These are phyloP conservation scores for Gadus chalcogrammus DNA, from an alignment of 2,113 vertebrate genomes.

Conservation along the genomic window DNA sequence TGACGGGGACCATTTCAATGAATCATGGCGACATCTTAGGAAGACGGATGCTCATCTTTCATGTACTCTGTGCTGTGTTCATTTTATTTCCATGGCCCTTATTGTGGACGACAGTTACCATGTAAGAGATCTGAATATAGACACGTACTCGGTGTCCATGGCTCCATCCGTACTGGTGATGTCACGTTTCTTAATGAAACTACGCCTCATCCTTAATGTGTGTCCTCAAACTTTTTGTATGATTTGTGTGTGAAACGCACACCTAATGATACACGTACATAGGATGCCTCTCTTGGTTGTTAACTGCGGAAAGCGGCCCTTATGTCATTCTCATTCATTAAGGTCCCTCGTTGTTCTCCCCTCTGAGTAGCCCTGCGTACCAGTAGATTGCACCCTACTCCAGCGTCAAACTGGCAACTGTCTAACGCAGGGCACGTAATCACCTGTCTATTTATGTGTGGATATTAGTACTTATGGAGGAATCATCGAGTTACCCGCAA, in stretches of 20 bases:
- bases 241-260: too few relatives aligned
- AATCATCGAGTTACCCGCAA: slow-evolving; percentile 16
- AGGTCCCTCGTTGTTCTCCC: too few relatives aligned
- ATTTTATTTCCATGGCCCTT: slow-evolving; percentile 29
- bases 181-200: slow-evolving; percentile 30
- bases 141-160: slow-evolving; percentile 10
- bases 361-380: neutral
- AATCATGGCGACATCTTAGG: slow-evolving; percentile 43
- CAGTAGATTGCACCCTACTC: neutral
- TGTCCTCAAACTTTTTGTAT: too few relatives aligned
- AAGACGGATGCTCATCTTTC: slow-evolving; percentile 51
- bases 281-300: too few relatives aligned
- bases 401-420: too few relatives aligned
- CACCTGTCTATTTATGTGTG: neutral
- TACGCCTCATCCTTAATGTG: slow-evolving; percentile 20
- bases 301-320: too few relatives aligned
- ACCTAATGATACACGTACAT: too few relatives aligned
- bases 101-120: slow-evolving; percentile 56
- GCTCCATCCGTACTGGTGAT: slow-evolving; percentile 41
- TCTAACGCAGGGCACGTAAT: neutral
- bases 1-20: slow-evolving; percentile 27
- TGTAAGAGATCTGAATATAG: slow-evolving; percentile 58
- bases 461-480: neutral
- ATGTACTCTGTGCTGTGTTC: slow-evolving; percentile 36
- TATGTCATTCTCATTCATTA: too few relatives aligned